Conservation (phyloP, 2,113 vertebrate species). For the Erythrocercus mccallii region DNA sequence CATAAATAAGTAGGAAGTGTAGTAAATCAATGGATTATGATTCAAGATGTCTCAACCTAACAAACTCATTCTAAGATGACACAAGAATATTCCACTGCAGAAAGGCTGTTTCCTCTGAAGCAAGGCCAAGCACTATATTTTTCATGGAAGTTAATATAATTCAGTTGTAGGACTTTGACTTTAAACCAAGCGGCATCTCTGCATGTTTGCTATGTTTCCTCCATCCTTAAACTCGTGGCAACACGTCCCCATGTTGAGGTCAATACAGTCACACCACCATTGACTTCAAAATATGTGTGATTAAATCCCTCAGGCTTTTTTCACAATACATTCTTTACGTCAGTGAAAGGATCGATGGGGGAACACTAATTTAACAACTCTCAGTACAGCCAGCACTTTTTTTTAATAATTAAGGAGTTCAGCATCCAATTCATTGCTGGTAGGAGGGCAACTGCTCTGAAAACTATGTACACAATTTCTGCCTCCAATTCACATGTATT, state of each 20-base stretch:
- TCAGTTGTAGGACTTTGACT: neutral
- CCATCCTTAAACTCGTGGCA: neutral
- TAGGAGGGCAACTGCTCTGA: neutral
- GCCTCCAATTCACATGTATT: neutral
- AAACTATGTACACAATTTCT: neutral
- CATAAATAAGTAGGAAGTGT: neutral
- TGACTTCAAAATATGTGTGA: neutral
- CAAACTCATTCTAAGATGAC: neutral
- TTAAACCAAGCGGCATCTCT: neutral
- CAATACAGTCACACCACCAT: neutral
- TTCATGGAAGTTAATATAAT: neutral
- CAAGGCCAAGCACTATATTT: neutral
- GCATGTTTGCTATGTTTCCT: accelerated
- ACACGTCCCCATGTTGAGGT: neutral
- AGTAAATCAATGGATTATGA: neutral
- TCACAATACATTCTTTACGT: neutral
- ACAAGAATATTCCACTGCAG: neutral
- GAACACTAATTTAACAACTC: neutral
- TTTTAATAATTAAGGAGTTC: neutral
- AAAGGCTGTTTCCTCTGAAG: neutral
- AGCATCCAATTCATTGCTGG: neutral
- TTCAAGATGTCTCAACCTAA: neutral
- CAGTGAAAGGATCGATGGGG: neutral
- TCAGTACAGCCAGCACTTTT: neutral
- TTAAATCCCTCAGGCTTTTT: neutral